Percentiles rank a stretch among this genome's conserved stretches.
phyloP scores from a whole-genome alignment of 2,797 vertebrate species.

The Gallinago stenura region DNA sequence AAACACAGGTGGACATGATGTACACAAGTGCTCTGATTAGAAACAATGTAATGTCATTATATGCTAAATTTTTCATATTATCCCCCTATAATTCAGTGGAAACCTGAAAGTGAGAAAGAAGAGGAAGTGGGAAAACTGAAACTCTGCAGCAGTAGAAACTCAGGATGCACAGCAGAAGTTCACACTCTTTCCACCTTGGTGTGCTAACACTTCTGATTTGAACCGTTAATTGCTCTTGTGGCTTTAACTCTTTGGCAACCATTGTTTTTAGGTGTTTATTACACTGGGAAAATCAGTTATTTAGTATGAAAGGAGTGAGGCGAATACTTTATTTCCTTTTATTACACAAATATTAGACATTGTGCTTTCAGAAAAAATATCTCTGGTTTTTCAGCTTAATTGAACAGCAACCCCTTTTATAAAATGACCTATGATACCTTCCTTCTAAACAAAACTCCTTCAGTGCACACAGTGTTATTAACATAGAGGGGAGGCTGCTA shows the following conservation, averaged over 20 bases:
- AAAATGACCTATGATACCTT: background rate
- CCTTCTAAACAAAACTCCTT: background rate
- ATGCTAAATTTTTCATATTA: background rate
- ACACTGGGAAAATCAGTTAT: background rate
- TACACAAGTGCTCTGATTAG: background rate
- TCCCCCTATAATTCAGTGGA: background rate
- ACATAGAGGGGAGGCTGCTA: background rate
- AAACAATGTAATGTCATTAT: background rate
- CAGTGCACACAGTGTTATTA: background rate
- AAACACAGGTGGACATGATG: background rate
- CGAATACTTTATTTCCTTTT: background rate
- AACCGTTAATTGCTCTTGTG: constrained; percentile 66
- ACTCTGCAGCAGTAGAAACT: constrained; percentile 40
- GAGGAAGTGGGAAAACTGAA: constrained; percentile 35
- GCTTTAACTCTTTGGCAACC: background rate
- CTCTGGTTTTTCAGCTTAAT: background rate
- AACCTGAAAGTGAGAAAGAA: constrained; percentile 59
- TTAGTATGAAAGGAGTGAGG: background rate
- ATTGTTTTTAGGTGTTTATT: background rate
- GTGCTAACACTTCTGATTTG: constrained; percentile 26
- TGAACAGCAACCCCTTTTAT: background rate
- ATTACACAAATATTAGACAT: background rate
- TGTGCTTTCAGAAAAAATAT: background rate
- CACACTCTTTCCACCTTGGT: constrained; percentile 20
- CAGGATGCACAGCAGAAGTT: constrained; percentile 20